These are phyloP conservation scores for Tetrax tetrax DNA, from an alignment of 2,113 vertebrate species.

Conservation along the genomic window DNA sequence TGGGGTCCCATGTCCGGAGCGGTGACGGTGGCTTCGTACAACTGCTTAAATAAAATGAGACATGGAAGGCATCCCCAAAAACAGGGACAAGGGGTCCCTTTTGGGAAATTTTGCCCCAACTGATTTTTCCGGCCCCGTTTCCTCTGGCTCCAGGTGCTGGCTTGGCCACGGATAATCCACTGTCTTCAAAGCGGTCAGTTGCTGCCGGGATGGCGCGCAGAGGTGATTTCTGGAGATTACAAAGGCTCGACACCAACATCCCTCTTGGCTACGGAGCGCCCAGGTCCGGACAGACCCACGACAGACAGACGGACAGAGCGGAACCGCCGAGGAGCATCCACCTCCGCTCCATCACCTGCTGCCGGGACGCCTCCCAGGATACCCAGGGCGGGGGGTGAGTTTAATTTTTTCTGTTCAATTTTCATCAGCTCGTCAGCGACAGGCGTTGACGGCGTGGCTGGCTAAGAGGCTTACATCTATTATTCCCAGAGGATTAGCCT, in stretches of 20 bases:
- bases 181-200: fast-evolving
- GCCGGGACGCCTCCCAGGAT: fast-evolving
- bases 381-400: not conserved
- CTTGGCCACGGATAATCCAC: fast-evolving
- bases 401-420: not conserved
- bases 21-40: fast-evolving
- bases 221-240: not conserved
- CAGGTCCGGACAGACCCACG: not conserved
- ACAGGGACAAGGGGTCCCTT: fast-evolving
- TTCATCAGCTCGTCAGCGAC: not conserved
- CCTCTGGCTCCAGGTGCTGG: not conserved
- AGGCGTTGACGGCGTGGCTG: fast-evolving
- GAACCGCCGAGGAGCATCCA: not conserved
- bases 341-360: not conserved
- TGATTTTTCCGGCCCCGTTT: not conserved
- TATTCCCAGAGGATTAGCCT: not conserved
- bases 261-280: not conserved
- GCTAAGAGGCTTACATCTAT: not conserved
- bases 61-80: not conserved
- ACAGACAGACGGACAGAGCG: fast-evolving
- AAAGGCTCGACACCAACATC: fast-evolving
- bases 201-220: fast-evolving
- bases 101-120: fast-evolving
- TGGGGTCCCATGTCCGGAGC: fast-evolving
- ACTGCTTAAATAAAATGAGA: not conserved